phyloP scores from a whole-genome alignment of 2,113 vertebrate genomes.

The Notothenia rossii region DNA sequence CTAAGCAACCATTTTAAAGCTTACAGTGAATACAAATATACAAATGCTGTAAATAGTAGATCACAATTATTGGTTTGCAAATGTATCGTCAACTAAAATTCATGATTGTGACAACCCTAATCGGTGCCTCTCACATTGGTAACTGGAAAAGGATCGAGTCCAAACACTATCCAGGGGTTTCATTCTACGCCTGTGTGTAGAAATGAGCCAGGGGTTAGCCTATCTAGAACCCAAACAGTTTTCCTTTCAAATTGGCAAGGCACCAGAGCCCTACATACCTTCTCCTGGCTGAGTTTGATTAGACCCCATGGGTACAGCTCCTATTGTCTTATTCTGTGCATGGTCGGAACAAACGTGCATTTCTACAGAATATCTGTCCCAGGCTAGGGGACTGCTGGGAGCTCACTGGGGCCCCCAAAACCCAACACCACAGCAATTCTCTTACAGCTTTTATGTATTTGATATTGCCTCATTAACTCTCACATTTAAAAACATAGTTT shows the following conservation, averaged over 20 bases:
- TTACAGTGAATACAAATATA: too few relatives aligned
- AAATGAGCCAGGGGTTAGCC: background rate
- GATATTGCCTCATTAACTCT: background rate
- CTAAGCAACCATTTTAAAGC: too few relatives aligned
- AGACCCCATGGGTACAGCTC: background rate
- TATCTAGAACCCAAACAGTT: background rate
- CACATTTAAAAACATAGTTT: background rate
- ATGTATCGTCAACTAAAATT: too few relatives aligned
- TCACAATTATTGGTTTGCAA: too few relatives aligned
- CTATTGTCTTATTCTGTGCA: background rate
- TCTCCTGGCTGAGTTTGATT: background rate
- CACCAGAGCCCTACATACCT: background rate
- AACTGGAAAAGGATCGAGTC: background rate
- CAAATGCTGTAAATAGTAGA: too few relatives aligned
- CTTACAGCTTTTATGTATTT: background rate
- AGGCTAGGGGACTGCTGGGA: background rate
- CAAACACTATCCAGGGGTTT: background rate
- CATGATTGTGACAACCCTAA: background rate
- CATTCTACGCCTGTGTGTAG: background rate
- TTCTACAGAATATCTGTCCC: too few relatives aligned
- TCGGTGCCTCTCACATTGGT: too few relatives aligned
- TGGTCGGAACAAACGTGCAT: too few relatives aligned
- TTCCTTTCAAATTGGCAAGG: background rate
- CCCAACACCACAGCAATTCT: background rate
- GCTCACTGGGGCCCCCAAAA: background rate